phyloP scores from a whole-genome alignment of 2,113 vertebrate genomes.

The Lota lota region DNA sequence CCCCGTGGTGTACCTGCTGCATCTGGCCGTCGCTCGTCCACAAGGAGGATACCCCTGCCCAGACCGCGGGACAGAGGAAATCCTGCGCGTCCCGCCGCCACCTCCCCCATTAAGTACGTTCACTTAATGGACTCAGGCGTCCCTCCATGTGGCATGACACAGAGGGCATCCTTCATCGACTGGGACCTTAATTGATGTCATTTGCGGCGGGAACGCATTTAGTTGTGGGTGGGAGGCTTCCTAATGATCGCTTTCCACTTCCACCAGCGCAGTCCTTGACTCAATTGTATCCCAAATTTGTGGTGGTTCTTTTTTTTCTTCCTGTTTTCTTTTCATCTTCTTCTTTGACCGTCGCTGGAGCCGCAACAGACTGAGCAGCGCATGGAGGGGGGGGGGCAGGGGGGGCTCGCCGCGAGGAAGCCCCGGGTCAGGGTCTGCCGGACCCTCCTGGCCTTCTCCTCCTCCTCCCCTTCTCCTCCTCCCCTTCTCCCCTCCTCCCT shows the following conservation, averaged over 20 bases:
- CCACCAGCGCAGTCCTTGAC: conserved; percentile 70
- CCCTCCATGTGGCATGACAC: conserved; percentile 69
- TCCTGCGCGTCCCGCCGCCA: conserved; percentile 59
- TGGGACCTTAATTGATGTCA: conserved; percentile 79
- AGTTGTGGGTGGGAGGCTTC: conserved; percentile 75
- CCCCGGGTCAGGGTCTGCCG: conserved; percentile 35
- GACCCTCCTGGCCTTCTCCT: too few species aligned
- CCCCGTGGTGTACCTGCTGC: conserved; percentile 40
- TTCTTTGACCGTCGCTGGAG: conserved; percentile 60
- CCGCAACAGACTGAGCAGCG: conserved; percentile 37
- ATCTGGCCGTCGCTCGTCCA: conserved; percentile 33
- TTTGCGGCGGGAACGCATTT: conserved; percentile 73
- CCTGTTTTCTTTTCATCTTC: conserved; percentile 74
- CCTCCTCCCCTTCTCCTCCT: conserved; percentile 3
- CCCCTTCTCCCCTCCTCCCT: background rate
- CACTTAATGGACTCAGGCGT: conserved; percentile 66
- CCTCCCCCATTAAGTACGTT: conserved; percentile 68
- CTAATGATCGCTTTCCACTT: conserved; percentile 80
- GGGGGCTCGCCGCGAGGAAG: conserved; percentile 9
- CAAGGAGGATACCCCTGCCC: conserved; percentile 26
- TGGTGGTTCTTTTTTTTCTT: conserved; percentile 66
- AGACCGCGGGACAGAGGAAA: conserved; percentile 49
- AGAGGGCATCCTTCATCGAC: conserved; percentile 71
- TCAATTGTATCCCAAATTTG: conserved; percentile 69
- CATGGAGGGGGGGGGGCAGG: conserved; percentile 8